Evolutionary conservation across 2,113 vertebrate genomes (phyloP).

Genomic region (Pomatorhinus ruficollis): DNA sequence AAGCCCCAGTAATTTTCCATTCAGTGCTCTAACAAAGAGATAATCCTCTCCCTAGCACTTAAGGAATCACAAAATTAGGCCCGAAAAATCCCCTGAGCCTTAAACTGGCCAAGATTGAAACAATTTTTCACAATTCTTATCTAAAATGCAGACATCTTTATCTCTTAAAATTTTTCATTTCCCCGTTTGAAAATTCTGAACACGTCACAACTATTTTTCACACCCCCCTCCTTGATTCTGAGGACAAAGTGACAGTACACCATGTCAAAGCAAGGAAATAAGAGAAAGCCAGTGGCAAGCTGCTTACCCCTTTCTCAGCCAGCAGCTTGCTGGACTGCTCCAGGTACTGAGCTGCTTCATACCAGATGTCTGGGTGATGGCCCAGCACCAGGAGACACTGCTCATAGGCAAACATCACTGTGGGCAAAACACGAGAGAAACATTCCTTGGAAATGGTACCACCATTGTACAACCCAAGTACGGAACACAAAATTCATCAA

Average conservation of each 20-base stretch:
- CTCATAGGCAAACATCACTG: constrained; percentile 99
- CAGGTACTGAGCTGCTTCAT: constrained; percentile 97
- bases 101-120: background rate
- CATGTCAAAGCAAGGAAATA: background rate
- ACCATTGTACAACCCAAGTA: background rate
- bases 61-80: background rate
- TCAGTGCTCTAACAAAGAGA: background rate
- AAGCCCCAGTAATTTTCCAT: background rate
- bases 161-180: background rate
- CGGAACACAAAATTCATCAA: background rate
- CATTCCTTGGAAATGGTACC: background rate
- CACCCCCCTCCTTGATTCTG: background rate
- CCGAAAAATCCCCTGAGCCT: background rate
- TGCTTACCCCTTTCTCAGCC: constrained; percentile 94
- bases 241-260: background rate
- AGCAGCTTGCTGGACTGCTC: constrained; percentile 98
- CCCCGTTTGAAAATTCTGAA: background rate
- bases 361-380: constrained; percentile 98
- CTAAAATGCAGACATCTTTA: background rate
- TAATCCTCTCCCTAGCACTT: background rate
- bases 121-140: background rate
- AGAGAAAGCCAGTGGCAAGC: background rate
- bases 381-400: constrained; percentile 97
- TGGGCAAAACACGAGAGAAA: background rate
- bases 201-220: background rate